Percentiles rank a stretch among this genome's conserved stretches.
These are phyloP conservation scores for Medauroidea extradentata DNA, from an alignment of 1,140 invertebrate genomes.

Conservation along the genomic window DNA sequence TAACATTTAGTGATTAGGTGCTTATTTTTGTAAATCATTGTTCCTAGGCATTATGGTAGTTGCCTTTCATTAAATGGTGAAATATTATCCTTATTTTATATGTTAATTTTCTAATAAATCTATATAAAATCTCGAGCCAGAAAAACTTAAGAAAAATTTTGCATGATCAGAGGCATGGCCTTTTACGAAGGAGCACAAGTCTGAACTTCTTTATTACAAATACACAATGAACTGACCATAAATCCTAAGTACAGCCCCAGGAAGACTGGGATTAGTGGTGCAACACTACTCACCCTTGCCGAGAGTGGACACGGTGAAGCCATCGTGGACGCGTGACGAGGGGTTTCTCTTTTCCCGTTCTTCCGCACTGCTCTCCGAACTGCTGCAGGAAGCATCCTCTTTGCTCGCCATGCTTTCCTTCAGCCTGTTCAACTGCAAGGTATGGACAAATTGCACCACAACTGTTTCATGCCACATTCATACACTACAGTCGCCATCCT, in stretches of 20 bases:
- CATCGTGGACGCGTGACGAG: not conserved
- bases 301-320: not conserved
- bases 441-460: too few species aligned
- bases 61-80: too few species aligned
- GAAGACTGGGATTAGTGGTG: not conserved
- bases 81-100: too few species aligned
- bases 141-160: not conserved
- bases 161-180: not conserved
- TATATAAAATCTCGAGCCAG: too few species aligned
- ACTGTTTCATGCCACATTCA: too few species aligned
- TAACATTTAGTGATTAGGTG: too few species aligned
- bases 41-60: too few species aligned
- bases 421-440: constrained; percentile 7
- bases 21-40: too few species aligned
- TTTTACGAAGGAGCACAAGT: not conserved
- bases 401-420: constrained; percentile 12
- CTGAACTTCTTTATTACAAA: not conserved
- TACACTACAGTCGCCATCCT: too few species aligned
- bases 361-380: constrained; percentile 10
- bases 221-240: not conserved
- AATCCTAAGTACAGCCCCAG: too few species aligned
- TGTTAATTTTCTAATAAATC: too few species aligned
- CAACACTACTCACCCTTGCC: not conserved
- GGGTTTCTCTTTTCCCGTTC: constrained; percentile 1
- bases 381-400: constrained; percentile 12